These are phyloP conservation scores for Azemiops feae DNA, from an alignment of 2,113 vertebrate species.

Conservation along the genomic window DNA sequence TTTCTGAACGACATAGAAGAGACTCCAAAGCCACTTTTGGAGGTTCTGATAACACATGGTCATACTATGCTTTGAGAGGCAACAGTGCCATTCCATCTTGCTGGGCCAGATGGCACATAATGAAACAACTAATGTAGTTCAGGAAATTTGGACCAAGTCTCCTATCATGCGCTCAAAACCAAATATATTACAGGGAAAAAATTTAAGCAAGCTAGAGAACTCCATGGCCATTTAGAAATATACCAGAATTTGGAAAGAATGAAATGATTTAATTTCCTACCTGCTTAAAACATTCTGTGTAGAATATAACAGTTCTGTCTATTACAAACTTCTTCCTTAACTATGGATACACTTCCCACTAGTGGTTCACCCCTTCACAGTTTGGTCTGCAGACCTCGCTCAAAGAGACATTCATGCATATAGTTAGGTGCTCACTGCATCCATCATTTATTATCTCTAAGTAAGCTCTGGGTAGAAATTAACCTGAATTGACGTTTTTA, in stretches of 20 bases:
- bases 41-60: not conserved
- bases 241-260: not conserved
- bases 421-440: not conserved
- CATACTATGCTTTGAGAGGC: not conserved
- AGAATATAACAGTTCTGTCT: not conserved
- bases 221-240: not conserved
- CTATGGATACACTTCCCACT: not conserved
- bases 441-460: not conserved
- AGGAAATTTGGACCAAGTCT: not conserved
- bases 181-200: not conserved
- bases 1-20: not conserved
- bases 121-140: not conserved
- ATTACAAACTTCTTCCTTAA: not conserved
- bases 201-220: not conserved
- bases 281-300: not conserved
- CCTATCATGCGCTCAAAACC: not conserved
- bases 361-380: not conserved
- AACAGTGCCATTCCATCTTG: not conserved
- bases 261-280: no score
- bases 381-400: not conserved
- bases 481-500: not conserved
- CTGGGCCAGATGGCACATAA: not conserved
- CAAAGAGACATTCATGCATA: not conserved
- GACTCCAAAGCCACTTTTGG: not conserved
- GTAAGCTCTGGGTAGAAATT: not conserved